Conservation (phyloP, 2,113 vertebrate genomes). For the Xiphorhynchus elegans region DNA sequence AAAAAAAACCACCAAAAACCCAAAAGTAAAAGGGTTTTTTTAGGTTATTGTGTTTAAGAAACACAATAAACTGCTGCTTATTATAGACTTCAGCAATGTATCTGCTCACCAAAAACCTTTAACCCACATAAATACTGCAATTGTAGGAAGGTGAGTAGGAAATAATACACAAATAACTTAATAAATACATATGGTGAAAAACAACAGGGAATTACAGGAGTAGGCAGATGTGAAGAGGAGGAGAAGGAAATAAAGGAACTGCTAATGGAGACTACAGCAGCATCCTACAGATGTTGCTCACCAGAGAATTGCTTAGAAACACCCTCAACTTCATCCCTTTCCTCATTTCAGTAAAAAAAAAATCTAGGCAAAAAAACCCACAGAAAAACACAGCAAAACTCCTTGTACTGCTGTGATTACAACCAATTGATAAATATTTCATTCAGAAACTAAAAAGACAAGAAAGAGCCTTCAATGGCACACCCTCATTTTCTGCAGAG, state of each 20-base stretch:
- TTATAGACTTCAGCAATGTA: neutral
- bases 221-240: neutral
- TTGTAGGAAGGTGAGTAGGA: neutral
- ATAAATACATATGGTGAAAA: neutral
- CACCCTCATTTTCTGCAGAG: neutral
- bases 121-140: fast-evolving
- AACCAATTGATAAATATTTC: neutral
- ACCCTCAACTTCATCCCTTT: neutral
- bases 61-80: neutral
- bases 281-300: neutral
- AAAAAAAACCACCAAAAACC: neutral
- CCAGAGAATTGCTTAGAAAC: neutral
- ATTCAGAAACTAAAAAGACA: neutral
- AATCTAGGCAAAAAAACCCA: neutral
- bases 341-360: neutral
- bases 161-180: neutral
- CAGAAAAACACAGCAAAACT: neutral
- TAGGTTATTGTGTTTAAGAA: neutral
- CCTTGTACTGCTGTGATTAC: neutral
- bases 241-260: neutral
- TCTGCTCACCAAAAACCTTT: fast-evolving
- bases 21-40: neutral
- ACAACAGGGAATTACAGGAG: neutral
- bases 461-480: neutral
- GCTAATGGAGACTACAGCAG: neutral